phyloP scores from a whole-genome alignment of 1,140 invertebrate species.

The Zaprionus davidi region DNA sequence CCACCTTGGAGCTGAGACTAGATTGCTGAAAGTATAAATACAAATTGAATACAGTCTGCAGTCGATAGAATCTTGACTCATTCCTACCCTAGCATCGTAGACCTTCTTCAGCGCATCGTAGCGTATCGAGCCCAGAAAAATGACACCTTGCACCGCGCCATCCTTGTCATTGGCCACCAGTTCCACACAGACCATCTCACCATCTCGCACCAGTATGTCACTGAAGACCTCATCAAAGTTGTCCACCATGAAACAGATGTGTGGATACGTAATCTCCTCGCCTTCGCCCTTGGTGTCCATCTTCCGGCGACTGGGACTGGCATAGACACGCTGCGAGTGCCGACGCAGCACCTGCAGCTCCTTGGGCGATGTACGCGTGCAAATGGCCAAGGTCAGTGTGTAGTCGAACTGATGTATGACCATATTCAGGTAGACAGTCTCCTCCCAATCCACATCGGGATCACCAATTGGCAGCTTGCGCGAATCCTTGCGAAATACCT shows the following conservation, averaged over 20 bases:
- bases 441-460: slow-evolving; percentile 98
- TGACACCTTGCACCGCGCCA: slow-evolving; percentile 93
- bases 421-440: slow-evolving; percentile 99
- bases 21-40: slow-evolving; percentile 88
- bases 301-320: slow-evolving; percentile 96
- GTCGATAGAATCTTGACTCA: neutral
- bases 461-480: slow-evolving; percentile 97
- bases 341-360: slow-evolving; percentile 96
- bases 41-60: too few relatives aligned
- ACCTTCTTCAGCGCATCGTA: slow-evolving; percentile 98
- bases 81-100: slow-evolving; percentile 95
- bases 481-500: slow-evolving; percentile 98
- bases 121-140: slow-evolving; percentile 98
- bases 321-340: slow-evolving; percentile 97
- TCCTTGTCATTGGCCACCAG: slow-evolving; percentile 95
- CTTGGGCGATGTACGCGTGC: slow-evolving; percentile 97
- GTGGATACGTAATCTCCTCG: slow-evolving; percentile 99
- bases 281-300: slow-evolving; percentile 99
- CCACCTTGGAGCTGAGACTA: slow-evolving; percentile 96
- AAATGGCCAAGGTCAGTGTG: slow-evolving; percentile 97
- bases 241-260: slow-evolving; percentile 99
- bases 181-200: slow-evolving; percentile 99
- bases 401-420: slow-evolving; percentile 99
- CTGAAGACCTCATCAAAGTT: slow-evolving; percentile 99
- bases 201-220: slow-evolving; percentile 97